Evolutionary conservation across 1,140 invertebrate species (phyloP), one percentile per base, ranked within the genome.

Genomic region (Eumeta japonica): DNA sequence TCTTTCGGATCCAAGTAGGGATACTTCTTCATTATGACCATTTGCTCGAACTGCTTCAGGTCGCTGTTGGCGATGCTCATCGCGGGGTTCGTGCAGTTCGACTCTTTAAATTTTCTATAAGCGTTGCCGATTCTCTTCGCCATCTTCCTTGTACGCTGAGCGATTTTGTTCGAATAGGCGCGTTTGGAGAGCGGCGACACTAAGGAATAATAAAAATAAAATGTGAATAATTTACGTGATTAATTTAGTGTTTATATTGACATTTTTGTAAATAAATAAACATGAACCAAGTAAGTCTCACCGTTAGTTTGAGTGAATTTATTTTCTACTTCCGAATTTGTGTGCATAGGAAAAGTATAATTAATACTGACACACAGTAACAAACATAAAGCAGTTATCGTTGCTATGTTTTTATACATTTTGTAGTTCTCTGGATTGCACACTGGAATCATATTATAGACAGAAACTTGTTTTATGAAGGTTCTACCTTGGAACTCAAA

Each of bases 1-100:
- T 68, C 64, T 20, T 63, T 62, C 16, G 61, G 13, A 33, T 73
- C 68, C 32, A 73, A 48, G 43, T 61, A 73, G 0, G 68, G 68
- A 52, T 70, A 60, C 35, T 73, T 73, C 37, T 73, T 73, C 61
- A 64, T 70, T 10, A 73, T 63, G 14, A 73, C 68, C 12, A 66
- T 35, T 43, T 60, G 58, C 24, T 73, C 65, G 19, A 61, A 73
- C 17, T 59, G 52, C 7, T 54, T 46, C 3, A 66, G 30, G 39
- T 70, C 61, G 31, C n/a, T n/a, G n/a, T n/a, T n/a, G n/a, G n/a
- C n/a, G n/a, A n/a, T n/a, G n/a, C n/a, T 62, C 46, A 16, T 64
- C 56, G 19, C 42, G 62, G 10, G 63, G 18, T 13, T 36, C 37
- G 16, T 51, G n/a, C n/a, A 45, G 2, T 49, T 50, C 1, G 52